Evolutionary conservation across 1,140 invertebrate species (phyloP), one percentile per base, ranked within the genome.

Genomic region (Steinernema feltiae): DNA sequence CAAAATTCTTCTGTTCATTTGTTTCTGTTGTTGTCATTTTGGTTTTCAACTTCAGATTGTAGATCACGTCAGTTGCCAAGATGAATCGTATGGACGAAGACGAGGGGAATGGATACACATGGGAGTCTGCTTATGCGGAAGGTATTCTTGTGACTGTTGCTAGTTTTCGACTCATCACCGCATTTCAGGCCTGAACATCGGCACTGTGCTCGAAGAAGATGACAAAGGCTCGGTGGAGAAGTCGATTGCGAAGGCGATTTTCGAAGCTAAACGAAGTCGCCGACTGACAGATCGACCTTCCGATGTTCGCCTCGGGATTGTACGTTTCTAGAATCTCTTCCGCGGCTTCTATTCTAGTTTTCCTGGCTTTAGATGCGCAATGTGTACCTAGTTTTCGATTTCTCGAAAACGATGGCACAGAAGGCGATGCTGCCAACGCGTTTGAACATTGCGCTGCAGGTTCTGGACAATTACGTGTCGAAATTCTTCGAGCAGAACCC

Each of bases 401-500:
- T 92, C 86, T 98, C 96, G 0, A 91, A 93, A 83, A 90, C 93
- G 30, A 98, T 99, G 95, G 90, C 90, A 27, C 92, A 92, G 82
- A 94, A 95, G 84, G 95, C 98, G 89, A 88, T 98, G 18, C 97
- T 96, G 87, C 96, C 96, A 30, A 95, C 93, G n/a, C 88, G 95
- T 79, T 91, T 97, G 78, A 76, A 77, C 73, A 84, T 70, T 69
- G 48, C 87, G 87, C 89, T 89, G 78, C 85, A 96, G 93, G 88
- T 97, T 30, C 85, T 98, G 71, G 93, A 97, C 88, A 91, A 91
- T 78, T 99, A 98, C 87, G 91, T 98, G 73, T 93, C 95, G 81
- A 94, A 97, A 88, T 98, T 93, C 86, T 97, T 98, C 88, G 95
- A 98, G 88, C 94, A 97, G 88, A 99, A 98, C 89, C 97, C 97